A percentile compares a stretch with the other conserved stretches of the same genome.
phyloP scores from a whole-genome alignment of 2,113 vertebrate species.

The Amazona vittata region DNA sequence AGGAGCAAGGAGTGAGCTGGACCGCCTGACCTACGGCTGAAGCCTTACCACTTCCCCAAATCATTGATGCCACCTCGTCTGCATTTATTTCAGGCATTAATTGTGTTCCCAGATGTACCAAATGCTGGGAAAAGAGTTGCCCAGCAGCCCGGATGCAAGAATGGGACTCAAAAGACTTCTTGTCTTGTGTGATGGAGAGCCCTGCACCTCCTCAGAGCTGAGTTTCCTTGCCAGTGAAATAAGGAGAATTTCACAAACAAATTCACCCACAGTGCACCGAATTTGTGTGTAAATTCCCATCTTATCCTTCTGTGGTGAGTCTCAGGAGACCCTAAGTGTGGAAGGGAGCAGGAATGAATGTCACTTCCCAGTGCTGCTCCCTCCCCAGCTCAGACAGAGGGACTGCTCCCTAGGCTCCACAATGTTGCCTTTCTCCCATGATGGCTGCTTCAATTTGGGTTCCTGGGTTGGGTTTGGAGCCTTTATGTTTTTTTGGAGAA shows the following conservation, averaged over 20 bases:
- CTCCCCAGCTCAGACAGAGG: neutral
- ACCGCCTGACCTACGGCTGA: neutral
- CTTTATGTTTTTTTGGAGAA: neutral
- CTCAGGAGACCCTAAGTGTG: neutral
- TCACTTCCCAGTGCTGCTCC: neutral
- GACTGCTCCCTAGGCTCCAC: neutral
- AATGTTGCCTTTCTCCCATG: neutral
- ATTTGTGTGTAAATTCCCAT: fast-evolving
- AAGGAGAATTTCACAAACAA: neutral
- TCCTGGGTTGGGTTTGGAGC: neutral
- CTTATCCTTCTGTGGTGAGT: neutral
- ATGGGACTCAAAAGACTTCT: neutral
- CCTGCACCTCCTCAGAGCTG: fast-evolving
- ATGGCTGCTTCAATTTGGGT: neutral
- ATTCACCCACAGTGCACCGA: neutral
- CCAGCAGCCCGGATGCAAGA: neutral
- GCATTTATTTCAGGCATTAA: neutral
- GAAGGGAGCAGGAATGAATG: neutral
- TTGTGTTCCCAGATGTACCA: neutral
- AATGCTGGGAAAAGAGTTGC: neutral
- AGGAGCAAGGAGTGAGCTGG: neutral
- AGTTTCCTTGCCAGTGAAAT: neutral
- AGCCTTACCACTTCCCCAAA: neutral
- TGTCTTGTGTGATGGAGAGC: fast-evolving
- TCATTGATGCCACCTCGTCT: neutral